Conservation (phyloP, 2,888 invertebrate species). For the Drosophila mercatorum region DNA sequence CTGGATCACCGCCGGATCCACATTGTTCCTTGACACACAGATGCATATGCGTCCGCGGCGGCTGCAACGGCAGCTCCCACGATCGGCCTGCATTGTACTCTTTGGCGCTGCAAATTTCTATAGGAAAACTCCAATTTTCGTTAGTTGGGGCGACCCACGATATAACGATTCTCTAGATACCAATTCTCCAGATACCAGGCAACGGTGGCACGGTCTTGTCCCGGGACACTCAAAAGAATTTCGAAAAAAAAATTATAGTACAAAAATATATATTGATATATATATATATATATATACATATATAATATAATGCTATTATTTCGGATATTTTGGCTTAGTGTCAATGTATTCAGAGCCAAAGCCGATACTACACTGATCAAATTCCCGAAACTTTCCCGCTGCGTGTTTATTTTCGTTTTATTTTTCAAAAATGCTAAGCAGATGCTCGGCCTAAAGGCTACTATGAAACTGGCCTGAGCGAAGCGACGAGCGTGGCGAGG, state of each 20-base stretch:
- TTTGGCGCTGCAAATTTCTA: neutral
- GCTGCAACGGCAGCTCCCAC: neutral
- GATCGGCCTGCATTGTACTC: neutral
- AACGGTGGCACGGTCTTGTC: neutral
- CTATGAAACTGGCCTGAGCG: neutral
- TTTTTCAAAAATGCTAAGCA: neutral
- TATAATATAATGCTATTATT: neutral
- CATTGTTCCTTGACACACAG: neutral
- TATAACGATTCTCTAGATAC: too few species aligned
- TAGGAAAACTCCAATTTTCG: neutral
- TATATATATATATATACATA: neutral
- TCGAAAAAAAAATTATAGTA: neutral
- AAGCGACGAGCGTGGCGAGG: neutral
- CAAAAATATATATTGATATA: neutral
- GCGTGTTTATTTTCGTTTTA: neutral
- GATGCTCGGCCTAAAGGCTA: neutral
- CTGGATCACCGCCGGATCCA: slow-evolving; percentile 7
- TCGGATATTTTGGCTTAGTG: neutral
- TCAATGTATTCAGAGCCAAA: neutral
- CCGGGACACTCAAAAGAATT: slow-evolving; percentile 3
- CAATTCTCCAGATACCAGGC: neutral
- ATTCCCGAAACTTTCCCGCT: neutral
- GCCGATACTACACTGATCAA: slow-evolving; percentile 4
- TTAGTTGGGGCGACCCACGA: neutral
- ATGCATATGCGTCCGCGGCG: slow-evolving; percentile 6